phyloP scores from a whole-genome alignment of 2,797 vertebrate species.

The Bothrops alternatus region DNA sequence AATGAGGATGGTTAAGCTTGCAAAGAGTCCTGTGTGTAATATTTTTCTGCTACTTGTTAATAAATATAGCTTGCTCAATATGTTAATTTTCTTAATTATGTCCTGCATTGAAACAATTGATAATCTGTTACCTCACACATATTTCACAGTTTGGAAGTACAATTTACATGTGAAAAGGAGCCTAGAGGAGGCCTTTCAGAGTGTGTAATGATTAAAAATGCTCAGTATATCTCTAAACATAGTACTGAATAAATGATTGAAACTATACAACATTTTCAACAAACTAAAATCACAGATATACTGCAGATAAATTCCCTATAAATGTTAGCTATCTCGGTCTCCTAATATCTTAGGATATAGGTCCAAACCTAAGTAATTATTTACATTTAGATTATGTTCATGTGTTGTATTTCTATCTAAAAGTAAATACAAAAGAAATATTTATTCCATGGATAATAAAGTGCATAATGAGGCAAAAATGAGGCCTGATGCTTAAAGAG shows the following conservation, averaged over 20 bases:
- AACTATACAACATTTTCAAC: neutral
- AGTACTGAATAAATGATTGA: neutral
- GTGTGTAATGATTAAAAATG: neutral
- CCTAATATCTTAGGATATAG: neutral
- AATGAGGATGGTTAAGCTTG: neutral
- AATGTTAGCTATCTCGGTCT: neutral
- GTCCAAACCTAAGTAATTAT: neutral
- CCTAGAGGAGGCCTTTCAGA: neutral
- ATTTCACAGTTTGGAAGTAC: neutral
- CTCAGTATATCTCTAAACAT: constrained; percentile 11
- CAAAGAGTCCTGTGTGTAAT: neutral
- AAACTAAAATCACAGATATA: constrained; percentile 24
- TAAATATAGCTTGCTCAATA: neutral
- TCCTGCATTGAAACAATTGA: neutral
- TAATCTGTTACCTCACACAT: neutral
- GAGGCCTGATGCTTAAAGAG: neutral
- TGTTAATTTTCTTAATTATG: constrained; percentile 10
- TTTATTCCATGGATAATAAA: neutral
- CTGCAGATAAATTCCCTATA: neutral
- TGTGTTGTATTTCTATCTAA: neutral
- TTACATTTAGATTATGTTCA: neutral
- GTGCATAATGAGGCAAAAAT: neutral
- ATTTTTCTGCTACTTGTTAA: neutral
- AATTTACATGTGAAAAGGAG: neutral
- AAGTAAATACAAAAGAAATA: neutral